Evolutionary conservation across 1,140 invertebrate species (phyloP).

Genomic region (Gryon sp.): DNA sequence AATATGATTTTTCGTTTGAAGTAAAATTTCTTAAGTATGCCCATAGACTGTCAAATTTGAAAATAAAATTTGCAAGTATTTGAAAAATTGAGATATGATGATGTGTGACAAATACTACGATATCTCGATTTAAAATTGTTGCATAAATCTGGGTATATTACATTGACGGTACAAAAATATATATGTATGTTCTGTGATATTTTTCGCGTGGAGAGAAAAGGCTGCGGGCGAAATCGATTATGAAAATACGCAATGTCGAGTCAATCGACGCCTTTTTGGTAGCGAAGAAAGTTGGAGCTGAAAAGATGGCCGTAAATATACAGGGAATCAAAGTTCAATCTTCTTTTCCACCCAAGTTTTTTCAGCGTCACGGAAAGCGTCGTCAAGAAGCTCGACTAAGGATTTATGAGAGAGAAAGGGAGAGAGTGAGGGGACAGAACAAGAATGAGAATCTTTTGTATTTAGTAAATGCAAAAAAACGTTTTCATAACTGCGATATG

Average conservation of each 20-base stretch:
- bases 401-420: too few relatives aligned
- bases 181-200: conserved; percentile 30
- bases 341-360: conserved; percentile 36
- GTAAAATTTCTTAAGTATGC: too few relatives aligned
- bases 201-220: conserved; percentile 43
- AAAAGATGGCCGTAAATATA: conserved; percentile 60
- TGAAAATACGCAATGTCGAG: conserved; percentile 59
- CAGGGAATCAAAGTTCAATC: conserved; percentile 56
- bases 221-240: conserved; percentile 62
- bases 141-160: too few relatives aligned
- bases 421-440: too few relatives aligned
- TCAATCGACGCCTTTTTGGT: conserved; percentile 57
- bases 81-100: too few relatives aligned
- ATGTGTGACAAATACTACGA: too few relatives aligned
- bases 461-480: not conserved
- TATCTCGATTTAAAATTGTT: too few relatives aligned
- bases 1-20: too few relatives aligned
- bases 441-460: not conserved
- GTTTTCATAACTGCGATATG: too few relatives aligned
- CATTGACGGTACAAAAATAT: too few relatives aligned
- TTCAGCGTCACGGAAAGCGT: conserved; percentile 16
- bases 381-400: conserved; percentile 26
- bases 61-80: too few relatives aligned
- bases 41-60: too few relatives aligned
- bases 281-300: conserved; percentile 39